Base-by-base conservation (phyloP, 2,888 invertebrate species). In the Lacanobia wlatinum region DNA sequence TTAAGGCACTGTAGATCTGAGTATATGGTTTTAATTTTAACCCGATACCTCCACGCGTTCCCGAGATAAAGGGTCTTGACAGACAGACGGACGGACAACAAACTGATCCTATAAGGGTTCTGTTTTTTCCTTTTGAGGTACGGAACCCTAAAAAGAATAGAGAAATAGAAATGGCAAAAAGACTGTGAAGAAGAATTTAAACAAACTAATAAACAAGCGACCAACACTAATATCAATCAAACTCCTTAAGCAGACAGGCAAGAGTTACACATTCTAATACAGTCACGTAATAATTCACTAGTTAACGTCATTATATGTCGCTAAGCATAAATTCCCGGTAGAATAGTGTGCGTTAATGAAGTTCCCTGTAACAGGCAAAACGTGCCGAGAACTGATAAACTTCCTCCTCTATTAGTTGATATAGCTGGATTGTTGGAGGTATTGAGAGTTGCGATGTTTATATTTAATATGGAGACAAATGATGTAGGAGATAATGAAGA, bases 261-360 rank as follows among this genome's bases (percentile, higher is more conserved):
- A 74, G 76, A 79, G 74, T 75, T 74, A 74, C 70, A 82, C 67
- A 75, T 80, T 83, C 60, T 87, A 87, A 87, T 86, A 84, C 68
- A 89, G 87, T 88, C 88, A 88, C 89, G 88, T 88, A 88, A 87
- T 89, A 89, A 91, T 89, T 87, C 86, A 88, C 86, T 85, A 87
- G 84, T 88, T 87, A 90, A 90, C 87, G 71, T 85, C 86, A 88
- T 90, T 91, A 91, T 91, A 87, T 88, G 90, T 90, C 90, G 88
- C 90, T 91, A 90, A 92, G 88, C 90, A 89, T 83, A 87, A 90
- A 92, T 90, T 91, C 92, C 90, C 90, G 78, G 83, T 84, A 84
- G 93, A 89, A 90, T 91, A 89, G 90, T 89, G 88, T 88, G 91
- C 91, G 92, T 90, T 87, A 91, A 91, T 90, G 88, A 92, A 90